Evolutionary conservation across 2,888 invertebrate genomes (phyloP).

Genomic region (Acanthoscelides obtectus): DNA sequence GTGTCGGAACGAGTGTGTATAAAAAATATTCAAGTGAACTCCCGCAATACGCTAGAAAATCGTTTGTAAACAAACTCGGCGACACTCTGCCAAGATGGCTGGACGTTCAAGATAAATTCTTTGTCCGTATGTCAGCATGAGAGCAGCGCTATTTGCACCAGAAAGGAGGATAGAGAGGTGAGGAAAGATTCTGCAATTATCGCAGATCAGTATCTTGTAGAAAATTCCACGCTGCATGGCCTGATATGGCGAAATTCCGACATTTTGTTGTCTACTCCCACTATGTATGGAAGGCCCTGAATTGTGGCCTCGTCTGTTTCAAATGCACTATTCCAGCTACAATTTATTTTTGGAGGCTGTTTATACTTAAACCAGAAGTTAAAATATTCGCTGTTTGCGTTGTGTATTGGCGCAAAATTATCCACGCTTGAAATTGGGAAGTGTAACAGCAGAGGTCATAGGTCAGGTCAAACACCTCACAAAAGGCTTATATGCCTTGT

Average conservation of each 20-base stretch:
- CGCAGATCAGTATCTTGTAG: slow-evolving; percentile 2
- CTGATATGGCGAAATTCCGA: slow-evolving; percentile 30
- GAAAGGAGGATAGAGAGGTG: slow-evolving; percentile 62
- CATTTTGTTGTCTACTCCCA: slow-evolving; percentile 36
- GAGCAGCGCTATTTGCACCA: slow-evolving; percentile 61
- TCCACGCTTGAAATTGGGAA: not conserved
- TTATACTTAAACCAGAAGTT: not conserved
- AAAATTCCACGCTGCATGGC: slow-evolving; percentile 5
- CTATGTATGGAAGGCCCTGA: slow-evolving; percentile 29
- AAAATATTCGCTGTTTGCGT: not conserved
- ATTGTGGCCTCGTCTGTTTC: slow-evolving; percentile 36
- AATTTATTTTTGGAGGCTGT: not conserved
- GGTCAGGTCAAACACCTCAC: slow-evolving; percentile 9
- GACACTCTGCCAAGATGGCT: slow-evolving; percentile 59
- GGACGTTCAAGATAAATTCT: slow-evolving; percentile 64
- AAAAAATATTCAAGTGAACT: slow-evolving; percentile 22
- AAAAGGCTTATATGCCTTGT: not conserved
- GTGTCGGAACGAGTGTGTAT: slow-evolving; percentile 31
- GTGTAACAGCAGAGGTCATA: slow-evolving; percentile 8
- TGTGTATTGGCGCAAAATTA: not conserved
- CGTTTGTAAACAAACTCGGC: slow-evolving; percentile 34
- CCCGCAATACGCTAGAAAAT: slow-evolving; percentile 26
- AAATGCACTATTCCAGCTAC: not conserved
- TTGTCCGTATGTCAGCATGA: slow-evolving; percentile 67
- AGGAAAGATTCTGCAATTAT: slow-evolving; percentile 21